Evolutionary conservation across 2,797 vertebrate genomes (phyloP).

Genomic region (Varecia variegata): DNA sequence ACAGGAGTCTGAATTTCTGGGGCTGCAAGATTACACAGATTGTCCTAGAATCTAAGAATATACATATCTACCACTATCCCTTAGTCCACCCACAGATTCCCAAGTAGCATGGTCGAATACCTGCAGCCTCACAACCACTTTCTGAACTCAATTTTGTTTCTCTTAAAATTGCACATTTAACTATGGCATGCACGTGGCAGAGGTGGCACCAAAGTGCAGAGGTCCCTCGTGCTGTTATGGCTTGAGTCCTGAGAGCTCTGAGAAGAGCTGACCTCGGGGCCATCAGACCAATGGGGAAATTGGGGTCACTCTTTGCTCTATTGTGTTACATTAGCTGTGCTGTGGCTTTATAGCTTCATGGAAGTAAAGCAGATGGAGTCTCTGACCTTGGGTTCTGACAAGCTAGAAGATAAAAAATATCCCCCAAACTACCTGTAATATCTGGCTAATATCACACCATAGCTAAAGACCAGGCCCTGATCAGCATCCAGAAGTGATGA

Average conservation of each 20-base stretch:
- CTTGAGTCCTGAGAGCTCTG: neutral
- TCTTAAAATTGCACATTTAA: conserved; percentile 63
- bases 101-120: neutral
- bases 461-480: conserved; percentile 10
- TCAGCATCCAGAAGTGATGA: neutral
- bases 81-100: neutral
- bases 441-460: conserved; percentile 33
- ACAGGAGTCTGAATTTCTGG: neutral
- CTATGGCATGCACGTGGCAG: conserved; percentile 36
- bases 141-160: conserved; percentile 63
- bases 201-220: neutral
- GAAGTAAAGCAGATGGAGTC: conserved; percentile 67
- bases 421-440: neutral
- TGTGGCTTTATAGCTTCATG: conserved; percentile 63
- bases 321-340: conserved; percentile 53
- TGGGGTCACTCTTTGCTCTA: conserved; percentile 67
- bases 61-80: neutral
- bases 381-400: conserved; percentile 63
- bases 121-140: conserved; percentile 26
- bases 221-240: conserved; percentile 23
- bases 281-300: conserved; percentile 64
- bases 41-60: neutral
- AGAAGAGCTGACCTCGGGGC: conserved; percentile 57
- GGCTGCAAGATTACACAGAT: neutral
- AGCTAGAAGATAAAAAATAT: conserved; percentile 53